Evolutionary conservation across 2,797 vertebrate genomes (phyloP), one percentile per base, ranked within the genome.

Genomic region (Crax fasciolata): DNA sequence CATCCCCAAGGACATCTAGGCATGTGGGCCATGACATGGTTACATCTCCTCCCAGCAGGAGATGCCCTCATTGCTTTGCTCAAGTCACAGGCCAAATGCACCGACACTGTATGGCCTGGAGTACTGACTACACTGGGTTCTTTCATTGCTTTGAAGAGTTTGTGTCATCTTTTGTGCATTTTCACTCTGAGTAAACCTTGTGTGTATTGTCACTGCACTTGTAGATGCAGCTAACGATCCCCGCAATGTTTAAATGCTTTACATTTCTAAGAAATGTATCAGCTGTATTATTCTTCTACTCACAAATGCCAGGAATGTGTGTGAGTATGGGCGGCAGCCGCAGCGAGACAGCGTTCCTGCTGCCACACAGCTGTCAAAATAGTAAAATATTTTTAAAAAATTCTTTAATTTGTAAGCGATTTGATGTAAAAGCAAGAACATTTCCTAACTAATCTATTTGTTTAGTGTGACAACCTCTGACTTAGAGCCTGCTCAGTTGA

Each of bases 401-500:
- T 61, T 51, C 62, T 57, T 23, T 12, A 19, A n/a, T 46, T 82
- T 90, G 92, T 61, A 87, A 90, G 72, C 57, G 72, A 89, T 84
- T 84, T 71, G 32, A 85, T 83, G 57, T 82, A 94, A 93, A 73
- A 94, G 44, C 76, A 81, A 70, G 65, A 73, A 75, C 0, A 16
- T 28, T 94, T 89, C 70, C 87, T 84, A 81, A 66, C 73, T 32
- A 70, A 84, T 75, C 73, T 78, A 23, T 80, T 83, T 92, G 74
- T 72, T 95, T n/a, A 87, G 43, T 39, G 52, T 24, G 84, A 80
- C 87, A 89, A 61, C 73, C 89, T 91, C 68, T 85, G 87, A 92
- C 87, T 84, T 38, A 6, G 38, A 85, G 54, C 30, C 32, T 48
- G 48, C 3, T 2, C 68, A 93, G 89, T 14, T 0, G 2, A 85